Evolutionary conservation across 2,888 invertebrate species (phyloP).

Genomic region (Latrodectus elegans): DNA sequence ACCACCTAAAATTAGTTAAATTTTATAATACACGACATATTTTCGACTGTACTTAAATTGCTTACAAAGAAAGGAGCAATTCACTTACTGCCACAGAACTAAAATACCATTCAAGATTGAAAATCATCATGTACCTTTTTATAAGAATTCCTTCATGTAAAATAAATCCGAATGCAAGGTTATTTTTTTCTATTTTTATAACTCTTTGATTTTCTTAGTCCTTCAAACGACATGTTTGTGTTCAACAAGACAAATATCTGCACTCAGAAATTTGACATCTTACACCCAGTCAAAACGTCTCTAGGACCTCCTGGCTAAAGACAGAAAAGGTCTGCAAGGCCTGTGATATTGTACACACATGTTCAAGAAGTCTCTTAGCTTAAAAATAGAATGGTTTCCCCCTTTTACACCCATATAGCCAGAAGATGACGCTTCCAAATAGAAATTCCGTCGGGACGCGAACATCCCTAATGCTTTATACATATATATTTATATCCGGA

Average conservation of each 20-base stretch:
- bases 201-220: background rate
- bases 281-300: background rate
- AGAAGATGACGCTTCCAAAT: constrained; percentile 26
- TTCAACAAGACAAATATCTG: background rate
- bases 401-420: constrained; percentile 18
- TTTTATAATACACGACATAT: too few species aligned
- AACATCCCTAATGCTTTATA: background rate
- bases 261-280: constrained; percentile 14
- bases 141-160: too few species aligned
- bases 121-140: too few species aligned
- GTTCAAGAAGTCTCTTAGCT: constrained; percentile 15
- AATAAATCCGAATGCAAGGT: too few species aligned
- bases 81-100: too few species aligned
- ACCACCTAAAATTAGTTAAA: too few species aligned
- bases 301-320: background rate
- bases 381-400: constrained; percentile 44
- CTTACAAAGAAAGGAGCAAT: too few species aligned
- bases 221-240: background rate
- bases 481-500: constrained; percentile 27
- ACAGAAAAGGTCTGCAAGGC: constrained; percentile 43
- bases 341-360: constrained; percentile 32
- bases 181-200: too few species aligned
- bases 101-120: too few species aligned
- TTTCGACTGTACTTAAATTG: too few species aligned
- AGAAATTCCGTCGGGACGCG: constrained; percentile 14